Base-by-base conservation (phyloP, 2,113 vertebrate species). In the Cardinalis cardinalis region DNA sequence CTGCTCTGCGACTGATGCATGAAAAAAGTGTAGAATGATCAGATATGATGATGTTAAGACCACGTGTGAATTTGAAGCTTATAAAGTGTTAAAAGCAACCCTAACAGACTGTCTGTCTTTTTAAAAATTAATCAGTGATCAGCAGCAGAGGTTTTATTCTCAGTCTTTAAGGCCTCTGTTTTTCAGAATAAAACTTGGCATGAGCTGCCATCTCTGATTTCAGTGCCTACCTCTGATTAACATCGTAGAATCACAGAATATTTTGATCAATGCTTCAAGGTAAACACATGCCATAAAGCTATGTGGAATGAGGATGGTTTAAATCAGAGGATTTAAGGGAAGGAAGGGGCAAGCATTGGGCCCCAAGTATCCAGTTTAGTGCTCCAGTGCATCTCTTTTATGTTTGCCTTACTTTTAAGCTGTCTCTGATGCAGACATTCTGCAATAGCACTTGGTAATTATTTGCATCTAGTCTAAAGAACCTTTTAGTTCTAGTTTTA, bases 401-500 rank as follows among this genome's bases (percentile, higher is more conserved):
- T 75, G 58, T 64, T 55, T 94, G 41, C 59, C 53, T 92, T 92
- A 71, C 76, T 71, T 87, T 44, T 64, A 94, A 93, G 89, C 79
- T 93, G 53, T 87, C 32, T 86, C 65, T 86, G 81, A 78, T 78
- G 69, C 88, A 91, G 64, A 80, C 68, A 55, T 73, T 56, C 72
- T 88, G n/a, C 86, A 71, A 48, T 86, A 76, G 36, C 18, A 21
- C 75, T 90, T 94, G 66, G 58, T 86, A 92, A 71, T 86, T 89
- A 87, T 91, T 95, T 94, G 48, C 69, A 94, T 95, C 73, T 73
- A 88, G n/a, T 87, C 46, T 70, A 89, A 95, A 69, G 52, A 93
- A 92, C 18, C 20, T 92, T 93, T 97, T 90, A 72, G 60, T 95
- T 96, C 77, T 92, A 85, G 59, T 92, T 96, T 93, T 93, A 94